Conservation (phyloP, 2,888 invertebrate species). For the Pristionchus japonicus region DNA sequence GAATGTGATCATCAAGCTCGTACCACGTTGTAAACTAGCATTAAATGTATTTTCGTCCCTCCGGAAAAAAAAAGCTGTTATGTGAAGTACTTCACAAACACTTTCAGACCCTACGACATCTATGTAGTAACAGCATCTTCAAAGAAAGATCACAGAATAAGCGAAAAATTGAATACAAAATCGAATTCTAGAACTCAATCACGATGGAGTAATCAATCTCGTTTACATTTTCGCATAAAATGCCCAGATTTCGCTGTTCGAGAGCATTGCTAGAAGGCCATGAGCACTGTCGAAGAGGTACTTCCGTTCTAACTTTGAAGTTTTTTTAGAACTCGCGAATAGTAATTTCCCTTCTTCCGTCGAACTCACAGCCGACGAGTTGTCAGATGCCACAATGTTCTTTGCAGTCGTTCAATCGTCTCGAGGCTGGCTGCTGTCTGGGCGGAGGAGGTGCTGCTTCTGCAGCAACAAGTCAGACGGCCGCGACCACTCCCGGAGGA, state of each 20-base stretch:
- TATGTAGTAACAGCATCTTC: neutral
- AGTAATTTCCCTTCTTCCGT: too few species aligned
- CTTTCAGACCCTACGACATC: too few species aligned
- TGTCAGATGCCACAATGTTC: too few species aligned
- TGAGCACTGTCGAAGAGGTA: neutral
- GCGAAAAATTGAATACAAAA: neutral
- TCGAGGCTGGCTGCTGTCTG: neutral
- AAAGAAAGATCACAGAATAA: neutral
- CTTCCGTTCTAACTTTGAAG: neutral
- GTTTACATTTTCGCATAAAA: neutral
- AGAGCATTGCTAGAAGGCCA: neutral
- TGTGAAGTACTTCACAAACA: too few species aligned
- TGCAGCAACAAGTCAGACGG: neutral
- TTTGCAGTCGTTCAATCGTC: neutral
- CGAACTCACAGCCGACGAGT: too few species aligned
- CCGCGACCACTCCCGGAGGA: neutral
- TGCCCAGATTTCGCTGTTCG: neutral
- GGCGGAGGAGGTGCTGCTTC: neutral
- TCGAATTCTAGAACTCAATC: neutral
- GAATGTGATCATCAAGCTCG: too few species aligned
- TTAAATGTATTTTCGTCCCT: too few species aligned
- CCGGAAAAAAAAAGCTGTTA: too few species aligned
- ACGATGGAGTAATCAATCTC: neutral
- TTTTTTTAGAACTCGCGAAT: too few species aligned
- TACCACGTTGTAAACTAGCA: too few species aligned